Evolutionary conservation across 2,113 vertebrate genomes (phyloP).

Genomic region (Alosa alosa): DNA sequence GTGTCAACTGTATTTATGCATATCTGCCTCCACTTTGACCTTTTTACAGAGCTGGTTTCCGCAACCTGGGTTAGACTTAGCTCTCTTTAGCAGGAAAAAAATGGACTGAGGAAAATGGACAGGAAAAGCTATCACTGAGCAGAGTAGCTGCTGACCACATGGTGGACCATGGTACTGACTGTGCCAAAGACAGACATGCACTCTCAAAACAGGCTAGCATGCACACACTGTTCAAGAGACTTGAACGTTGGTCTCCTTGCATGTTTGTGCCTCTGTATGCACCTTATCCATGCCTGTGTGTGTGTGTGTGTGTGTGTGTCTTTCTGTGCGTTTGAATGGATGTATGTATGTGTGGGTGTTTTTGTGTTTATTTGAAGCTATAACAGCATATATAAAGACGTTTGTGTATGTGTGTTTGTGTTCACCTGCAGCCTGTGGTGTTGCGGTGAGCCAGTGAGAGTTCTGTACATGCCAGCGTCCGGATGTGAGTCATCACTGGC

Average conservation of each 20-base stretch:
- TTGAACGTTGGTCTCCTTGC: not conserved
- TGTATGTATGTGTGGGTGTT: not conserved
- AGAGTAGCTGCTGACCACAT: not conserved
- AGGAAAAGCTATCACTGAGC: not conserved
- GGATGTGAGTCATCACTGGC: slow-evolving; percentile 50
- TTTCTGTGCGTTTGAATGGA: too few species aligned
- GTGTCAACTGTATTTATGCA: not conserved
- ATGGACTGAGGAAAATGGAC: not conserved
- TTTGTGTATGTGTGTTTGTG: not conserved
- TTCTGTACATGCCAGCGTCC: slow-evolving; percentile 1
- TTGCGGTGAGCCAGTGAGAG: not conserved
- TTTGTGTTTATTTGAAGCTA: not conserved
- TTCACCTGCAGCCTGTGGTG: not conserved
- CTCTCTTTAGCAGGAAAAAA: not conserved
- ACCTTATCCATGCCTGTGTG: too few species aligned
- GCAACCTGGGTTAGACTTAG: not conserved
- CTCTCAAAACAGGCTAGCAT: too few species aligned
- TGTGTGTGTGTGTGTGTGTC: too few species aligned
- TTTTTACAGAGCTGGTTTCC: not conserved
- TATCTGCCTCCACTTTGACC: not conserved
- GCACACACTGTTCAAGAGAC: too few species aligned
- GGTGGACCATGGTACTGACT: not conserved
- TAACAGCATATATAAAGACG: not conserved
- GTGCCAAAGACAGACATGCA: too few species aligned
- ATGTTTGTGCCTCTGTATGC: not conserved